Conservation (phyloP, 2,797 vertebrate genomes). For the Chromis chromis region DNA sequence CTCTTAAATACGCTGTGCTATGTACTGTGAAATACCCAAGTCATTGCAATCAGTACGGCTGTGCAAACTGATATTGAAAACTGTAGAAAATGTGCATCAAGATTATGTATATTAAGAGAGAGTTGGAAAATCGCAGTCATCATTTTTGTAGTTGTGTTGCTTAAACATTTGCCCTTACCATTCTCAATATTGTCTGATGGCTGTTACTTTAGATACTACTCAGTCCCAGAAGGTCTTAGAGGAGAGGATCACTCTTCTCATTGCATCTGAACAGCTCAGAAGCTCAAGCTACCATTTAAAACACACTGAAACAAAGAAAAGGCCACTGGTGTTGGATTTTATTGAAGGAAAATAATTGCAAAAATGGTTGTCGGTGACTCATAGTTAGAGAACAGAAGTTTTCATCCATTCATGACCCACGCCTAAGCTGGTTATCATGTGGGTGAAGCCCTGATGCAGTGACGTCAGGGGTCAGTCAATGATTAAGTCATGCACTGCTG, state of each 20-base stretch:
- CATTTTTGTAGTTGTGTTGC: no score
- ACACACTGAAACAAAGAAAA: not conserved
- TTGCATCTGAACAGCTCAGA: not conserved
- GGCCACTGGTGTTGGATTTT: not conserved
- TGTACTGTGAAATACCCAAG: no score
- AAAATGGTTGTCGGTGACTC: not conserved
- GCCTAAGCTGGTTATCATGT: slow-evolving; percentile 10
- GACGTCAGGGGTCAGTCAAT: slow-evolving; percentile 14
- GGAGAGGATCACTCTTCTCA: no score
- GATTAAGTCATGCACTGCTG: not conserved
- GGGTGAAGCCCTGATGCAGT: slow-evolving; percentile 5
- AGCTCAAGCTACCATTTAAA: not conserved
- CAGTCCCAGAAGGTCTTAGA: no score
- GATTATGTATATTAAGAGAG: not conserved
- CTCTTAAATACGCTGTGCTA: no score
- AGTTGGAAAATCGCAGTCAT: not conserved
- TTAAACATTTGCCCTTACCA: no score
- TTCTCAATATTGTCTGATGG: no score
- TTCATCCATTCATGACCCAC: not conserved
- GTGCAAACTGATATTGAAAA: not conserved
- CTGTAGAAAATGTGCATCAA: not conserved
- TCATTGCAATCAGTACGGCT: no score
- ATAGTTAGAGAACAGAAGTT: not conserved
- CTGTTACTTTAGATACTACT: no score
- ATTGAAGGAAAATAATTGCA: not conserved